phyloP scores from a whole-genome alignment of 2,797 vertebrate genomes.

The Dromococcyx pavoninus region DNA sequence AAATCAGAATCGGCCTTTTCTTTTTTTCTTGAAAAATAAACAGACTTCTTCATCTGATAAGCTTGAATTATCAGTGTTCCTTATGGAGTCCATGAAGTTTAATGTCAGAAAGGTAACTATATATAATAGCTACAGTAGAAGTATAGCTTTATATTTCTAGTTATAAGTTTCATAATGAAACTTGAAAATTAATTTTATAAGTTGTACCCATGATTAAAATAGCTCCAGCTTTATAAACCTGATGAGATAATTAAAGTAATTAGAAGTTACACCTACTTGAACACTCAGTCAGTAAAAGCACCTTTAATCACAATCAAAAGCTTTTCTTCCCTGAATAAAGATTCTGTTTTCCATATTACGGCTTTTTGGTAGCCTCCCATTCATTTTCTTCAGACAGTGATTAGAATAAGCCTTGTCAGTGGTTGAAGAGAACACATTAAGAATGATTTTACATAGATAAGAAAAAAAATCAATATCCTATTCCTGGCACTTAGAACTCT shows the following conservation, averaged over 20 bases:
- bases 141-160: background rate
- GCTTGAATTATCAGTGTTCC: background rate
- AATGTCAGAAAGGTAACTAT: background rate
- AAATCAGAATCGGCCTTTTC: background rate
- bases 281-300: slow-evolving; percentile 21
- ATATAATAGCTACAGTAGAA: background rate
- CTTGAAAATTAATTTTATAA: background rate
- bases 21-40: background rate
- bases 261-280: slow-evolving; percentile 35
- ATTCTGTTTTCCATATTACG: background rate
- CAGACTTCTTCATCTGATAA: background rate
- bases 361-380: slow-evolving; percentile 34
- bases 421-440: slow-evolving; percentile 34
- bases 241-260: slow-evolving; percentile 47
- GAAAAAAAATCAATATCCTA: slow-evolving; percentile 64
- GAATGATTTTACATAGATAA: slow-evolving; percentile 58
- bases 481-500: slow-evolving; percentile 48
- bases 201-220: slow-evolving; percentile 7
- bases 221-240: background rate
- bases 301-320: slow-evolving; percentile 29
- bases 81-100: background rate
- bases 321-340: background rate
- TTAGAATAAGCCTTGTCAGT: slow-evolving; percentile 50
- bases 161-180: background rate
- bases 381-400: slow-evolving; percentile 61